These are phyloP conservation scores for Carollia perspicillata DNA, from an alignment of 2,113 vertebrate genomes.

Conservation along the genomic window DNA sequence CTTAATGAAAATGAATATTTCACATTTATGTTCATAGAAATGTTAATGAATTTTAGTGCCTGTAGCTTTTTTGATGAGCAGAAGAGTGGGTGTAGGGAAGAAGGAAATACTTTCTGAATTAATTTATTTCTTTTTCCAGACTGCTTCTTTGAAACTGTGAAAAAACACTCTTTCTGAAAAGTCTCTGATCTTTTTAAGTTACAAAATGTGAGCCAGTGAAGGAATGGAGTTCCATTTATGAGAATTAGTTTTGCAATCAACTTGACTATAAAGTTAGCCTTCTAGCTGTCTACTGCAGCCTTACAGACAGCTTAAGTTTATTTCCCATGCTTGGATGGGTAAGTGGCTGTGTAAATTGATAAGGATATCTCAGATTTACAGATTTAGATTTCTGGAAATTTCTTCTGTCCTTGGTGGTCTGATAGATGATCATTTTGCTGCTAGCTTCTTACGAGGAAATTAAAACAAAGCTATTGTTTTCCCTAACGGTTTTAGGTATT, in stretches of 20 bases:
- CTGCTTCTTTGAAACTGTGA: constrained; percentile 57
- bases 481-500: neutral
- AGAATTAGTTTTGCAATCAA: constrained; percentile 53
- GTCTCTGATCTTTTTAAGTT: constrained; percentile 56
- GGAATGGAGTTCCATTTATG: constrained; percentile 13
- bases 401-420: neutral
- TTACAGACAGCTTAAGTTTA: neutral
- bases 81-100: constrained; percentile 38
- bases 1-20: constrained; percentile 77
- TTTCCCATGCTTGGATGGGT: neutral
- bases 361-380: neutral
- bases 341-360: neutral
- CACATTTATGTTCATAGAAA: constrained; percentile 66
- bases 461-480: neutral
- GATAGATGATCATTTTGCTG: neutral
- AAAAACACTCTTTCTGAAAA: constrained; percentile 42
- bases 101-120: constrained; percentile 66
- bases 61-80: constrained; percentile 61
- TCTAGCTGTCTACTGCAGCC: neutral
- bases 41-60: constrained; percentile 60
- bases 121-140: constrained; percentile 65
- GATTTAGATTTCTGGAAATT: neutral
- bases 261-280: constrained; percentile 13
- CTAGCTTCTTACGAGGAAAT: neutral
- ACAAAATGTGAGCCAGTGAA: constrained; percentile 42